Percentiles rank a stretch among this genome's conserved stretches.
Evolutionary conservation across 2,113 vertebrate species (phyloP).

Genomic region (Sterrhoptilus dennistouni): DNA sequence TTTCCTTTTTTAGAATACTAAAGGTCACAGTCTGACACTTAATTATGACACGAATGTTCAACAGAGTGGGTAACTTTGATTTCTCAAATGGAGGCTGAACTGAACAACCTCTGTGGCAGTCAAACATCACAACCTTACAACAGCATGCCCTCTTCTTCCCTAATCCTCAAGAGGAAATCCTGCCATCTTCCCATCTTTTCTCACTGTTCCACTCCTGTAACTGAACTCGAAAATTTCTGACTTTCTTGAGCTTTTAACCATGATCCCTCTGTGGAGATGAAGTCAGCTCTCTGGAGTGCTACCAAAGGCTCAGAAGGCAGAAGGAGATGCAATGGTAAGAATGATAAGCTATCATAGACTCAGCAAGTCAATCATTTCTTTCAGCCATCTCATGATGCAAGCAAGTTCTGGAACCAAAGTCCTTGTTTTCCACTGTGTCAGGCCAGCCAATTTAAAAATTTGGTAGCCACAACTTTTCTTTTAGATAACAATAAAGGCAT

Average conservation of each 20-base stretch:
- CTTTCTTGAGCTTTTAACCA: background rate
- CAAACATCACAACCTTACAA: background rate
- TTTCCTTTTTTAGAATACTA: constrained; percentile 36
- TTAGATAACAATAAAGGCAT: background rate
- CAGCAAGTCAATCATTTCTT: background rate
- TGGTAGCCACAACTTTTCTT: background rate
- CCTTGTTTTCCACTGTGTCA: background rate
- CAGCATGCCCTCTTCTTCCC: background rate
- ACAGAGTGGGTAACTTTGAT: background rate
- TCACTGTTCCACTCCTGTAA: background rate
- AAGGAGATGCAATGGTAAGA: background rate
- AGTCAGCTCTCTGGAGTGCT: background rate
- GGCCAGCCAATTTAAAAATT: background rate
- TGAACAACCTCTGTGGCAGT: background rate
- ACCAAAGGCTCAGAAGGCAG: background rate
- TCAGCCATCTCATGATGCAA: background rate
- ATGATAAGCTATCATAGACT: background rate
- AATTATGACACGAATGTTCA: background rate
- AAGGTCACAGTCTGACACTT: constrained; percentile 44
- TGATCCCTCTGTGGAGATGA: background rate
- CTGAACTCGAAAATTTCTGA: background rate
- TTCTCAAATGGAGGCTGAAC: background rate
- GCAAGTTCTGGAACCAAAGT: background rate
- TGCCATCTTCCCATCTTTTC: background rate
- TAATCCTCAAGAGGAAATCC: background rate